Base-by-base conservation (phyloP, 1,140 invertebrate genomes). In the Uloborus diversus region DNA sequence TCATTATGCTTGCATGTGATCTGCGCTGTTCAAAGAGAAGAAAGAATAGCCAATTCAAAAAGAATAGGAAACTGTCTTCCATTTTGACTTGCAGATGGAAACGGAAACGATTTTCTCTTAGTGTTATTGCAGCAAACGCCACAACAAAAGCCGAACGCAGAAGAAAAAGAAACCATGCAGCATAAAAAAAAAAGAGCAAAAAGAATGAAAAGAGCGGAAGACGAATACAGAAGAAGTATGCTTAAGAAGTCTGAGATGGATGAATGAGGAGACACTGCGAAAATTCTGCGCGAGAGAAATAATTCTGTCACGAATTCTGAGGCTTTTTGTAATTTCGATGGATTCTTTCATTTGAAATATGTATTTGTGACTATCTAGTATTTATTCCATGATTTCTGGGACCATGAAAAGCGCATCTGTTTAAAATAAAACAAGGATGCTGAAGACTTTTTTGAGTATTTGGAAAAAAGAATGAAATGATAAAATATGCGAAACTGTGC, bases 241-340 rank as follows among this genome's bases (percentile, higher is more conserved):
- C 66, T 33, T 56, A 35, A 69, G 66, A 56, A 32, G 11, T 20
- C 25, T 3, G 51, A 57, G 27, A 20, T 25, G 17, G 68, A 70
- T 56, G 66, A 70, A 35, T 27, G 66, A 70, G 56, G 51, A 56
- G n/a, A 33, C 28, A 20, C 32, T 56, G 32, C 9, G 20, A 33
- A 61, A 57, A 32, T 35, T 25, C 17, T 62, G 35, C 49, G 28
- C 42, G 68, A 70, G 33, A 5, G 69, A 73, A 73, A 73, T 73
- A 73, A 73, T 73, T 73, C 56, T 61, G 56, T 53, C 69, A 42
- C 61, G 56, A 53, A 57, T 42, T n/a, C n/a, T n/a, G n/a, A n/a
- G n/a, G n/a, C n/a, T n/a, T n/a, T n/a, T n/a, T n/a, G n/a, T n/a
- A n/a, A n/a, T n/a, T n/a, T n/a, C n/a, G n/a, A n/a, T n/a, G n/a